A percentile compares a stretch with the other conserved stretches of the same genome.
Conservation (phyloP, 2,113 vertebrate species). For the Myocastor coypus region DNA sequence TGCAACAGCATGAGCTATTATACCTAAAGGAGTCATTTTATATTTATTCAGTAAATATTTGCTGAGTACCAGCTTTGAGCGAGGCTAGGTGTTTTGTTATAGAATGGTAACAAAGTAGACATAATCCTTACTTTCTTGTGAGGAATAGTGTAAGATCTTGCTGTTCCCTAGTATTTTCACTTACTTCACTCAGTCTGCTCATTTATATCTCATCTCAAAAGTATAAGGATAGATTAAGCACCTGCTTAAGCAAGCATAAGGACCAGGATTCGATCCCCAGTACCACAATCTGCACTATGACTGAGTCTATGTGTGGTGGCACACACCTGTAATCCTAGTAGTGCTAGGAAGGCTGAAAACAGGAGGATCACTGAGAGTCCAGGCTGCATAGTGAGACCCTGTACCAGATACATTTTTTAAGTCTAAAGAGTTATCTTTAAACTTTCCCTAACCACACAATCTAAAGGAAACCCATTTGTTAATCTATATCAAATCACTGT, state of each 20-base stretch:
- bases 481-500: slow-evolving; percentile 32
- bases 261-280: no score
- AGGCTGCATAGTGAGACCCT: no score
- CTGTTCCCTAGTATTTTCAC: neutral
- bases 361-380: no score
- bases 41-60: slow-evolving; percentile 36
- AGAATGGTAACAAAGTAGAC: neutral
- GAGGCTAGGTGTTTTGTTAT: neutral
- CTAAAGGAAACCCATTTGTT: neutral
- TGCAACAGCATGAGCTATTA: neutral
- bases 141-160: neutral
- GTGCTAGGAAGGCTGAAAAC: no score
- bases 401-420: no score
- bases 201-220: slow-evolving; percentile 36
- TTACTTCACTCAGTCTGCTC: slow-evolving; percentile 13
- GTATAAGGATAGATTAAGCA: no score
- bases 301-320: no score
- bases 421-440: neutral
- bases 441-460: neutral
- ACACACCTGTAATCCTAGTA: no score
- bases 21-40: neutral
- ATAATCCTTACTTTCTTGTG: neutral
- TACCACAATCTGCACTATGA: no score
- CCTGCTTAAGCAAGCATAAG: no score
- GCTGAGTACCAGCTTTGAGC: slow-evolving; percentile 2